Evolutionary conservation across 2,113 vertebrate species (phyloP).

Genomic region (Ellobius talpinus): DNA sequence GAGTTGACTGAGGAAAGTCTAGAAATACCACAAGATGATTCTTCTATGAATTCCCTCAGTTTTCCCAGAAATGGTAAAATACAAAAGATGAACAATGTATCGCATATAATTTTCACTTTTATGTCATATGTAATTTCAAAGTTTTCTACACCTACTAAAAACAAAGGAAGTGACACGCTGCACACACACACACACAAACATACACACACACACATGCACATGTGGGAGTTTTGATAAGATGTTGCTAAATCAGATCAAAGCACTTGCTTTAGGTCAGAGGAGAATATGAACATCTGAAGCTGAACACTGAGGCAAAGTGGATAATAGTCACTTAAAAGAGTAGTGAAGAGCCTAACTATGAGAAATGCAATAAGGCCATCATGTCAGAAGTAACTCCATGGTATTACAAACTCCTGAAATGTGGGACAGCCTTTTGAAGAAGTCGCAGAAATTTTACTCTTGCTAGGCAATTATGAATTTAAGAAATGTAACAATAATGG

Average conservation of each 20-base stretch:
- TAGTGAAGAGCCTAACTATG: background rate
- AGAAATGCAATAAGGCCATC: background rate
- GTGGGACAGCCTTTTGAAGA: background rate
- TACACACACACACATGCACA: background rate
- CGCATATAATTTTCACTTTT: constrained; percentile 15
- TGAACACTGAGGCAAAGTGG: constrained; percentile 3
- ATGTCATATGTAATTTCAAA: background rate
- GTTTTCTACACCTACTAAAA: constrained; percentile 44
- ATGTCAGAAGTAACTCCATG: background rate
- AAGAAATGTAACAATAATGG: background rate
- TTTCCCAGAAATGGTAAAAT: background rate
- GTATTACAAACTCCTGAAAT: background rate
- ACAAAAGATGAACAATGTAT: background rate
- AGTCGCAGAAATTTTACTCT: background rate
- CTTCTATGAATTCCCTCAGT: background rate
- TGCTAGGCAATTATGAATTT: background rate
- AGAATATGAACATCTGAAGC: background rate
- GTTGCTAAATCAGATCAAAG: background rate
- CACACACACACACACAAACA: background rate
- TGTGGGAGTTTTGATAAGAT: background rate
- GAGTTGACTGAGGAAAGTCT: background rate
- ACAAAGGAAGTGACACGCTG: background rate
- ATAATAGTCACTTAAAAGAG: background rate
- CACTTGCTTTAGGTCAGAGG: background rate
- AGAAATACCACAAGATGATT: background rate